Conservation (phyloP, 2,797 vertebrate genomes). For the Falco naumanni region DNA sequence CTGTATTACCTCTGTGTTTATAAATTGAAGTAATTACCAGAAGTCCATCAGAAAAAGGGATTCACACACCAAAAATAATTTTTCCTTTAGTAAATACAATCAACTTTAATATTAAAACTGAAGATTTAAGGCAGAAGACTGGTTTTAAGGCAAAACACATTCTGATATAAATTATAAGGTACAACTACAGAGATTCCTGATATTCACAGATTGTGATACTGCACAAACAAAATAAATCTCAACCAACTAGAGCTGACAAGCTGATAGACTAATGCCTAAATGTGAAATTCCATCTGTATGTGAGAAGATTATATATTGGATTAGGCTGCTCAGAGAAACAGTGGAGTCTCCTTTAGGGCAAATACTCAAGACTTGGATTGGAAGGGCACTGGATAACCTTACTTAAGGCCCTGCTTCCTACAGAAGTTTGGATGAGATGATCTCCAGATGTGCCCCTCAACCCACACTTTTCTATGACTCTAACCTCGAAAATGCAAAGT, state of each 20-base stretch:
- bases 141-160: neutral
- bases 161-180: neutral
- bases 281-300: neutral
- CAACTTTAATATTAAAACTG: neutral
- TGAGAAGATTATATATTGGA: neutral
- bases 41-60: neutral
- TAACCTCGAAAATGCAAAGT: neutral
- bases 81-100: neutral
- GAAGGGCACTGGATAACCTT: neutral
- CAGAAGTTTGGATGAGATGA: neutral
- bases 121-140: neutral
- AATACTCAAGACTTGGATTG: neutral
- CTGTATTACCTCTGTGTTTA: neutral
- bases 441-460: neutral
- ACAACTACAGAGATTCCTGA: neutral
- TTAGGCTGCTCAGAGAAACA: neutral
- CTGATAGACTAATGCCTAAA: neutral
- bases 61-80: neutral
- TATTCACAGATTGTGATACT: neutral
- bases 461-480: neutral
- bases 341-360: neutral
- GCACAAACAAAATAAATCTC: neutral
- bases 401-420: neutral
- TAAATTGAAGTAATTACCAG: neutral
- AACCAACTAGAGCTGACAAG: neutral